Conservation (phyloP, 2,113 vertebrate genomes). For the Mesembrinibis cayennensis region DNA sequence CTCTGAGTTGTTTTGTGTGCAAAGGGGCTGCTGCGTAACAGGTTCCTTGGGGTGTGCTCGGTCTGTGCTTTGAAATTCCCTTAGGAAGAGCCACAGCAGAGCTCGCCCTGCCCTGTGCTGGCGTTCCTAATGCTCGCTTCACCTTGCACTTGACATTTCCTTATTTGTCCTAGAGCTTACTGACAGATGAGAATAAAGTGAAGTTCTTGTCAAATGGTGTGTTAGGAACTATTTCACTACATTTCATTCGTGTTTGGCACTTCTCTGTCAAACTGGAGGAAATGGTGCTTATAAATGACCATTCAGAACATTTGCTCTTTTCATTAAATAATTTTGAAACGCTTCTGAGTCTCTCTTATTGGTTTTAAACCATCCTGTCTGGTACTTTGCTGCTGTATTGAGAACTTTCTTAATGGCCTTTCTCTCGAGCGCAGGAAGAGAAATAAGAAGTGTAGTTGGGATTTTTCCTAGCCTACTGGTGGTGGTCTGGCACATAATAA, state of each 20-base stretch:
- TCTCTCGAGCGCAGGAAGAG: not conserved
- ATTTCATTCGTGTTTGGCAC: not conserved
- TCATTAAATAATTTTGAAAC: not conserved
- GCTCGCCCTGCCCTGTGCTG: not conserved
- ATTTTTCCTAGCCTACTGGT: not conserved
- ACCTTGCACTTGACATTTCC: not conserved
- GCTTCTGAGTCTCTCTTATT: not conserved
- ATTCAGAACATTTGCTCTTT: not conserved
- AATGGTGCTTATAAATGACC: not conserved
- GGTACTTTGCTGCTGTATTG: not conserved
- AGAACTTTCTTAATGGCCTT: not conserved
- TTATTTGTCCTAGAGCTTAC: not conserved
- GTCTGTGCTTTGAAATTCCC: not conserved
- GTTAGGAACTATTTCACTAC: not conserved
- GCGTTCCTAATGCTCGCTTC: not conserved
- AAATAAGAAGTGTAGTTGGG: not conserved
- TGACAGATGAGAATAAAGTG: not conserved
- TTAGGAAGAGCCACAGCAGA: not conserved
- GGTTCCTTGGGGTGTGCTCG: not conserved
- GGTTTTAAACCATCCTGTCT: not conserved
- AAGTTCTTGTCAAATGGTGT: not conserved
- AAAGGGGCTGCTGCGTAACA: not conserved
- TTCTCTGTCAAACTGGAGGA: not conserved
- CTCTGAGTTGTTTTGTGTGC: accelerated
- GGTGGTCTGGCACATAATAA: not conserved